A percentile compares a stretch with the other conserved stretches of the same genome.
phyloP scores from a whole-genome alignment of 2,797 vertebrate species.

The Rhincodon typus region DNA sequence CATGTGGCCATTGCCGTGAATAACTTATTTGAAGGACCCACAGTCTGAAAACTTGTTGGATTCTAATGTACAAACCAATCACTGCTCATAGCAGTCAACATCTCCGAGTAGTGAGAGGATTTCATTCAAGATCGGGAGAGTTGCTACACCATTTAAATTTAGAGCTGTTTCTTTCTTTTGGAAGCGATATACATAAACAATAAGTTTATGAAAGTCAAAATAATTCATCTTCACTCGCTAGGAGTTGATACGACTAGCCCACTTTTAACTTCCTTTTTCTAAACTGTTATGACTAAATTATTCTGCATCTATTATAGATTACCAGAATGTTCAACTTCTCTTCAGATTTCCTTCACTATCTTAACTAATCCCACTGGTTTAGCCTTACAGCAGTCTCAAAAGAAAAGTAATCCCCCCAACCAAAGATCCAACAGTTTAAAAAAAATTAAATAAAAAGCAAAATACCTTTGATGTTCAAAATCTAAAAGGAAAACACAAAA shows the following conservation, averaged over 20 bases:
- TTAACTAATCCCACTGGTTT: too few relatives aligned
- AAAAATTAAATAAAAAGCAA: not conserved
- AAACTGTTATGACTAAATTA: not conserved
- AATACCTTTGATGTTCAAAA: not conserved
- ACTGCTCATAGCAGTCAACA: not conserved
- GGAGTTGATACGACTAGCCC: not conserved
- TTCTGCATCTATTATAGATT: not conserved
- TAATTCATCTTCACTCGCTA: not conserved
- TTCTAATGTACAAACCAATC: not conserved
- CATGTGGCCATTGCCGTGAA: not conserved
- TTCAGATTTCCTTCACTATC: not conserved
- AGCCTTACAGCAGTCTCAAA: not conserved
- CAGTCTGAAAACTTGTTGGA: not conserved
- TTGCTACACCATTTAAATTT: not conserved
- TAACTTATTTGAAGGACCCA: not conserved
- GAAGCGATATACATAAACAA: not conserved
- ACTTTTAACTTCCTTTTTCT: not conserved
- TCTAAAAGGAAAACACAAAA: not conserved
- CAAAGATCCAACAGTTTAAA: not conserved
- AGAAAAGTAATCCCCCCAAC: not conserved
- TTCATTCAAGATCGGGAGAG: not conserved
- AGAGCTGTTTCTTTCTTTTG: not conserved
- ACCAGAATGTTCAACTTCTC: not conserved
- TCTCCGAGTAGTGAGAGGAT: not conserved
- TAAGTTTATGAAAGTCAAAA: not conserved